These are phyloP conservation scores for Agrilus biguttatus DNA, from an alignment of 2,888 invertebrate genomes.

Conservation along the genomic window DNA sequence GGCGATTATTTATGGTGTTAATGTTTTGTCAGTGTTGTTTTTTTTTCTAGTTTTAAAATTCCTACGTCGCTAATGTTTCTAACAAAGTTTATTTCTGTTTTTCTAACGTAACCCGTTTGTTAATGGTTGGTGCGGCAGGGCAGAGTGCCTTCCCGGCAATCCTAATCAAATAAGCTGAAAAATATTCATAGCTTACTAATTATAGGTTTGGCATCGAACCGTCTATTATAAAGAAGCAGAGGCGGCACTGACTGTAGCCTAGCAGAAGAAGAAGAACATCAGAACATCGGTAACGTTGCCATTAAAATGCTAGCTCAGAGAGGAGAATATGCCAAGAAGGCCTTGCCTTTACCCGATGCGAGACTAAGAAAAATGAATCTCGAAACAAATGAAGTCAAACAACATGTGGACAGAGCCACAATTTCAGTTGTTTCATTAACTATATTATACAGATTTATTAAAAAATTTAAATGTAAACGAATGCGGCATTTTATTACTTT, in stretches of 20 bases:
- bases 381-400: too few relatives aligned
- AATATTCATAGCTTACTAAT: slow-evolving; percentile 28
- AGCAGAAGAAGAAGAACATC: slow-evolving; percentile 4
- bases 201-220: slow-evolving; percentile 26
- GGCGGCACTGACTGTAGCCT: slow-evolving; percentile 16
- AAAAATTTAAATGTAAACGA: too few relatives aligned
- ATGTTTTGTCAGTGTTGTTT: too few relatives aligned
- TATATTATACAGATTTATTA: too few relatives aligned
- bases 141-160: background rate
- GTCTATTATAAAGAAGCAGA: slow-evolving; percentile 30
- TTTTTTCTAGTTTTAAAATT: too few relatives aligned
- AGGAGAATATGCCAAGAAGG: background rate
- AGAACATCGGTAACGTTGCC: slow-evolving; percentile 10
- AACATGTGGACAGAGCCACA: too few relatives aligned
- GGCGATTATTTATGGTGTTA: too few relatives aligned
- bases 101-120: background rate
- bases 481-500: too few relatives aligned
- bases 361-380: background rate
- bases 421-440: too few relatives aligned
- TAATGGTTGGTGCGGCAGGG: background rate
- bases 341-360: background rate
- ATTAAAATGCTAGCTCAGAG: slow-evolving; percentile 5
- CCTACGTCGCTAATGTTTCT: too few relatives aligned
- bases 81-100: too few relatives aligned
- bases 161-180: slow-evolving; percentile 22